phyloP scores from a whole-genome alignment of 2,113 vertebrate species.

The Colistium nudipinnis region DNA sequence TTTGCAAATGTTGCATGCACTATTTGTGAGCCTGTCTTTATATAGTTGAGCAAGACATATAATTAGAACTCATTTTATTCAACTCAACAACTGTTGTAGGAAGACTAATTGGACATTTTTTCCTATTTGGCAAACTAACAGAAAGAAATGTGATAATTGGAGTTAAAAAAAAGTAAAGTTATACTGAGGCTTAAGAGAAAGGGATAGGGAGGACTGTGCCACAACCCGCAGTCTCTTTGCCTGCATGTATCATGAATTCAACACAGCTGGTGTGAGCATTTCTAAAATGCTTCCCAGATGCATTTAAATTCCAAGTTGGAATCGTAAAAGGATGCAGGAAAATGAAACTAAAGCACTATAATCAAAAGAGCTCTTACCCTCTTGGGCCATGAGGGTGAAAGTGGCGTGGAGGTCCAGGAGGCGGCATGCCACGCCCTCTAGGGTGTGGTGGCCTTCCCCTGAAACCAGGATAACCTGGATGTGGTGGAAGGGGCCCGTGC shows the following conservation, averaged over 20 bases:
- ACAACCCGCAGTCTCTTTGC: conserved; percentile 23
- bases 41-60: conserved; percentile 4
- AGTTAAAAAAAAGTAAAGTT: conserved; percentile 27
- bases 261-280: neutral
- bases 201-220: conserved; percentile 20
- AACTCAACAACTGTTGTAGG: conserved; percentile 23
- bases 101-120: conserved; percentile 14
- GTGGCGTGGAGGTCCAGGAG: conserved; percentile 65
- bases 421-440: conserved; percentile 69
- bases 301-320: conserved; percentile 3
- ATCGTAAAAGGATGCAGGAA: conserved; percentile 21
- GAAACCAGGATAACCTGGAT: conserved; percentile 73
- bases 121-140: conserved; percentile 37
- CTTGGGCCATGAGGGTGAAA: conserved; percentile 75
- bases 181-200: conserved; percentile 34
- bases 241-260: conserved; percentile 3
- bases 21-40: conserved; percentile 35
- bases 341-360: conserved; percentile 6
- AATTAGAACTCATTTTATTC: conserved; percentile 16
- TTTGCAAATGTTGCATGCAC: conserved; percentile 43
- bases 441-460: conserved; percentile 75
- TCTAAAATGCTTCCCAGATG: conserved; percentile 1
- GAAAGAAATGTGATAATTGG: conserved; percentile 11
- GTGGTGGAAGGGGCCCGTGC: conserved; percentile 69
- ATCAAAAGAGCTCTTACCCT: conserved; percentile 77